Percentiles rank a stretch among this genome's conserved stretches.
These are phyloP conservation scores for Melanaphis sacchari DNA, from an alignment of 1,140 invertebrate genomes.

Conservation along the genomic window DNA sequence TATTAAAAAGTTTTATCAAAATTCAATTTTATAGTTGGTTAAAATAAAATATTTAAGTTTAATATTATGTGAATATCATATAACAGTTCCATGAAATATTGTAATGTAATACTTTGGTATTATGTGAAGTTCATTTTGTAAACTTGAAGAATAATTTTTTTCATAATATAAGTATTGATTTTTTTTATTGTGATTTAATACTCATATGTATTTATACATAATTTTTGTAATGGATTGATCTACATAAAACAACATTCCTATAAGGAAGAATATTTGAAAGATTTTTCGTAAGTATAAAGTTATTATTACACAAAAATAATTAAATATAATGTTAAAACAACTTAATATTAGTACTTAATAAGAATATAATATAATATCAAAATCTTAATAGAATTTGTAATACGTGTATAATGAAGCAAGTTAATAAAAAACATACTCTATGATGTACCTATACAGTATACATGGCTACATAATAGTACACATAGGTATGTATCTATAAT, in stretches of 20 bases:
- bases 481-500: not conserved
- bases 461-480: not conserved
- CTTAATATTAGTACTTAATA: not conserved
- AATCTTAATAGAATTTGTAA: not conserved
- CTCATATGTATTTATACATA: not conserved
- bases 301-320: not conserved
- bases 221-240: not conserved
- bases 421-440: not conserved
- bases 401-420: not conserved
- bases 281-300: conserved; percentile 15
- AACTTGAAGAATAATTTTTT: not conserved
- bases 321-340: not conserved
- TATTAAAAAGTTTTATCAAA: too few relatives aligned
- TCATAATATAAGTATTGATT: not conserved
- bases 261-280: not conserved
- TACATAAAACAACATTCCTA: not conserved
- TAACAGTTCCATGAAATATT: too few relatives aligned
- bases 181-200: too few relatives aligned
- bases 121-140: not conserved
- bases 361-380: not conserved
- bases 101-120: too few relatives aligned
- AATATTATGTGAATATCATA: too few relatives aligned
- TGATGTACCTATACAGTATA: not conserved
- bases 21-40: too few relatives aligned
- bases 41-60: too few relatives aligned